Evolutionary conservation across 2,797 vertebrate species (phyloP), one percentile per base, ranked within the genome.

Genomic region (Phalloptychus januarius): DNA sequence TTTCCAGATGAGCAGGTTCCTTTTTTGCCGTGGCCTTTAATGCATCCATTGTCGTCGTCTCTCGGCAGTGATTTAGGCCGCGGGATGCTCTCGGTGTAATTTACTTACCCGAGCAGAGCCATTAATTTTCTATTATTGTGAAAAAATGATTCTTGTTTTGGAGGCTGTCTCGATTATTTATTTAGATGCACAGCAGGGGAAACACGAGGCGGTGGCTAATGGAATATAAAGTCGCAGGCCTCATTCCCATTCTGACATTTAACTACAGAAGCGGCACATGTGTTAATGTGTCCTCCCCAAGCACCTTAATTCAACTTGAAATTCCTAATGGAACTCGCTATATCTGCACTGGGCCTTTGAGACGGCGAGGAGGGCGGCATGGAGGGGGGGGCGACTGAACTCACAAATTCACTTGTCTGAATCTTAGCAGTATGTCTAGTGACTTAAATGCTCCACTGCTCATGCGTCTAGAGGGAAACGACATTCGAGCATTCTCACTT

Each of bases 61-160:
- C 86, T 89, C 88, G 84, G 88, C 87, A 78, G 77, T 80, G 88
- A 89, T 87, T 90, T 86, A 71, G 80, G 71, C 89, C 84, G 78
- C 73, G 78, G 87, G 90, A 86, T 90, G 91, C 89, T 90, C 87
- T 82, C 71, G 94, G 94, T 96, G 93, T 94, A 94, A 95, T 95
- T 95, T 94, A 95, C 94, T 92, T 92, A 93, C 90, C 92, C 90
- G 92, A 91, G 91, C 92, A 90, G 80, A 93, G 90, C 89, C 93
- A 93, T 95, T 95, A 93, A 96, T 96, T 96, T 95, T 95, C 95
- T 95, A 95, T 96, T 92, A 95, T 92, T 94, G 92, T 93, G 95
- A 96, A 95, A 94, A 92, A 91, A 91, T 93, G 95, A 96, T 95
- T 96, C 90, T 84, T 95, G 88, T 95, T 96, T 94, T 95, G 95